Evolutionary conservation across 1,140 invertebrate genomes (phyloP).

Genomic region (Physella acuta): DNA sequence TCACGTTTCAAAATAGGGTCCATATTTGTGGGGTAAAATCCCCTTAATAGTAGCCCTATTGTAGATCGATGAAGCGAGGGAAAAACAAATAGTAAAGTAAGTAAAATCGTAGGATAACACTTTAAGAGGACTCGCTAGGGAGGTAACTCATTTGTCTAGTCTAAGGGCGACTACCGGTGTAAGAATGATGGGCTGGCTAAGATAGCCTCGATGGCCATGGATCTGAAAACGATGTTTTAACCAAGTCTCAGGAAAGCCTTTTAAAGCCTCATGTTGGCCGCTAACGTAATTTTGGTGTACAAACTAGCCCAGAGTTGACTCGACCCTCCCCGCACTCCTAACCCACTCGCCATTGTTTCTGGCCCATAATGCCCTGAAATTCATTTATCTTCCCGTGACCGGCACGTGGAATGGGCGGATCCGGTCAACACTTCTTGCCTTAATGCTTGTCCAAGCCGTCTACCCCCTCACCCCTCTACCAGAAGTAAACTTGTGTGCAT

Average conservation of each 20-base stretch:
- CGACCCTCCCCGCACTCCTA: background rate
- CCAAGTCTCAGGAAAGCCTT: slow-evolving; percentile 7
- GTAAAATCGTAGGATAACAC: background rate
- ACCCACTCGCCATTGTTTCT: slow-evolving; percentile 11
- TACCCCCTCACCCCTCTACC: too few relatives aligned
- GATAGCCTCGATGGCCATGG: slow-evolving; percentile 1
- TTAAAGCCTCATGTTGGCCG: slow-evolving; percentile 5
- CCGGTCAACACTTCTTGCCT: too few relatives aligned
- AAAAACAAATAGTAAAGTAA: too few relatives aligned
- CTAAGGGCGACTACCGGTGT: slow-evolving; percentile 16
- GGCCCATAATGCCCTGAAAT: slow-evolving; percentile 2
- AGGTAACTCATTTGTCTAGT: slow-evolving; percentile 16
- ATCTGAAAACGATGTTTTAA: slow-evolving; percentile 12
- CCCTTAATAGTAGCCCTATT: too few relatives aligned
- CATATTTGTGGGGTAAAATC: too few relatives aligned
- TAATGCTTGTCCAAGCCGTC: too few relatives aligned
- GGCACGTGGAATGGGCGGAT: too few relatives aligned
- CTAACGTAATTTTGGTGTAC: slow-evolving; percentile 13
- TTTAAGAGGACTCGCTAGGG: slow-evolving; percentile 4
- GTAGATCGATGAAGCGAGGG: too few relatives aligned
- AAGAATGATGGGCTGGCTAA: slow-evolving; percentile 8
- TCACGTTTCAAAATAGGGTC: too few relatives aligned
- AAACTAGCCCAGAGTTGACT: slow-evolving; percentile 15
- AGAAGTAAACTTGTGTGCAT: too few relatives aligned
- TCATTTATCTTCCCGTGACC: slow-evolving; percentile 1